Base-by-base conservation (phyloP, 2,888 invertebrate genomes). In the Heliconius hortense region DNA sequence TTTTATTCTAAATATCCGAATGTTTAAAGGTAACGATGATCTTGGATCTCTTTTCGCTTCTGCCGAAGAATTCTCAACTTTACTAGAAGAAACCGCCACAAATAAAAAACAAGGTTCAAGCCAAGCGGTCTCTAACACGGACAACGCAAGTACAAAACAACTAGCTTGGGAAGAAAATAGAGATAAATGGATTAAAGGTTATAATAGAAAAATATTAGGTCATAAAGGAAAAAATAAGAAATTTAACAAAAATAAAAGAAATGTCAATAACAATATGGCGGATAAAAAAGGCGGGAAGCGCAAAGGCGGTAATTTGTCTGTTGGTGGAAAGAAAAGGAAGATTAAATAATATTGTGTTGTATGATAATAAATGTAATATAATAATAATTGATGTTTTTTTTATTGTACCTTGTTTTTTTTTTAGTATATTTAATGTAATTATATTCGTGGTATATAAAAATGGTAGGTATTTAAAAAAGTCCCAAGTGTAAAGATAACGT, bases 51-150 rank as follows among this genome's bases (percentile, higher is more conserved):
- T 97, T 56, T 98, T 98, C 90, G 97, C 97, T 4, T 96, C 97
- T 0, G 97, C 97, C 0, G 98, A 98, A 88, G 96, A 98, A 90
- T 98, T 98, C 92, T 96, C 98, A 0, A 96, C 97, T 66, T 94
- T 98, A 81, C 91, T 99, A 73, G 98, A 98, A 89, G 97, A 98
- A 77, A 97, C 97, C 69, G 96, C 97, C 0, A 94, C 95, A 68
- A 94, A 95, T 5, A 95, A 95, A 82, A 94, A 94, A 35, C 94
- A 94, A 78, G 94, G 94, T 0, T 96, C 97, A 26, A 95, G 96
- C 68, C 95, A 96, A 87, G 96, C 95, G 0, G 92, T 97, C 15
- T 95, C 96, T 4, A 97, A 97, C 83, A 95, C 95, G 75, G 98
- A 98, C 84, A 97, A 97, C 83, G 95, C 98, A 0, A 96, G 97